Conservation (phyloP, 2,797 vertebrate genomes). For the Cheirogaleus major region DNA sequence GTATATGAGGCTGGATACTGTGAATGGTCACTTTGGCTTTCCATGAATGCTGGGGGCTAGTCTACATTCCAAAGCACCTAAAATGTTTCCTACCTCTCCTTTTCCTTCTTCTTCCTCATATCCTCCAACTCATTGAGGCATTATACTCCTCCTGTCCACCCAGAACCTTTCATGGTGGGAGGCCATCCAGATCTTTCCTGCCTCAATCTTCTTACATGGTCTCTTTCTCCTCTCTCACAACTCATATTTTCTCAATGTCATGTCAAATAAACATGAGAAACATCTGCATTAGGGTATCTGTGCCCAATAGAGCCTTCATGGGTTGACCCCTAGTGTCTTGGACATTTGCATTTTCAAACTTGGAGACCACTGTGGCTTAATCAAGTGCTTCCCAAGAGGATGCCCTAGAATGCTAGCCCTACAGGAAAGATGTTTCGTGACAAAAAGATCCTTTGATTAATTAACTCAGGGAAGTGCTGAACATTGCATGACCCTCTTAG, state of each 20-base stretch:
- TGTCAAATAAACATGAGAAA: not conserved
- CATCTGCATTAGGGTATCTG: not conserved
- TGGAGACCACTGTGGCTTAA: not conserved
- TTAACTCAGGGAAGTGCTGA: not conserved
- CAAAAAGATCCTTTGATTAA: not conserved
- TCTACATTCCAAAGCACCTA: not conserved
- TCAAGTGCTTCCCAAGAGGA: not conserved
- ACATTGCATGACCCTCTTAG: not conserved
- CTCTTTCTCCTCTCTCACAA: not conserved
- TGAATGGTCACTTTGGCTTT: not conserved
- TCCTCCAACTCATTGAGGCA: not conserved
- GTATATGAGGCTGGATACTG: not conserved
- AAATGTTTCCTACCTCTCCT: not conserved
- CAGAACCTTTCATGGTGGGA: not conserved
- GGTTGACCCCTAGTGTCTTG: not conserved
- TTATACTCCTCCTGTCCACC: not conserved
- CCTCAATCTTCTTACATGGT: not conserved
- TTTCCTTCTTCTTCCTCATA: not conserved
- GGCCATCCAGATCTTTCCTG: not conserved
- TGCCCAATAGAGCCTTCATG: not conserved
- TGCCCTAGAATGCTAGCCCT: not conserved
- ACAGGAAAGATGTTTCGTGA: not conserved
- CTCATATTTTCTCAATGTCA: not conserved
- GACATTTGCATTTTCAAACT: constrained; percentile 19
- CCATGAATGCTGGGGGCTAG: not conserved